Evolutionary conservation across 2,797 vertebrate species (phyloP), one percentile per base, ranked within the genome.

Genomic region (Scomberomorus guttatus): DNA sequence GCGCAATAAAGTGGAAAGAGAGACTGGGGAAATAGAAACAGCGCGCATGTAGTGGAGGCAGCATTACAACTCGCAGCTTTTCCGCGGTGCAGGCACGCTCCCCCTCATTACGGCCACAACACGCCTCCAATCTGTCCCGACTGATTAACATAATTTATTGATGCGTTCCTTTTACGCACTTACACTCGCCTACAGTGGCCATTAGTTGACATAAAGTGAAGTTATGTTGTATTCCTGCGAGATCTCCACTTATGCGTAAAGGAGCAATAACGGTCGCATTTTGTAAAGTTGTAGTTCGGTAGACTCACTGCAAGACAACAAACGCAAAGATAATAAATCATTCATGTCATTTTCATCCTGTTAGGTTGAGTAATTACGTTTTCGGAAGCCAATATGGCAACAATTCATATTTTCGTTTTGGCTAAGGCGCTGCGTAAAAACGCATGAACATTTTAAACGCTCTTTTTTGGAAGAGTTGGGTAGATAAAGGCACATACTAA

Each of bases 111-210:
- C 83, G 60, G 68, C 84, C 83, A 56, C 89, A 93, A 87, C 92
- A 93, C 91, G 93, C 95, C 93, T 94, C 92, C 92, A 87, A 86
- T 80, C 79, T 80, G 81, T 59, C 73, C 74, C 6, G 22, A 39
- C 85, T 86, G 55, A 93, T 94, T 92, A 90, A 81, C 92, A 92
- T 92, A 91, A 93, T 91, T 86, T 91, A 93, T 88, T 84, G 86
- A 70, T 63, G 18, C 54, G 6, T 74, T 79, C 72, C 77, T 22
- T 79, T 60, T 37, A 46, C 46, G 76, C 79, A 65, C 51, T 24
- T 13, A 5, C 29, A 37, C 18, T 39, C 4, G 8, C 48, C 32
- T 1, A 5, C 50, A 44, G 10, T 46, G 73, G 39, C 44, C 25
- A 10, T 66, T 32, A 27, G 17, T 42, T 18, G 34, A 39, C 29